Percentiles rank a stretch among this genome's conserved stretches.
Evolutionary conservation across 2,113 vertebrate genomes (phyloP).

Genomic region (Hypanus sabinus): DNA sequence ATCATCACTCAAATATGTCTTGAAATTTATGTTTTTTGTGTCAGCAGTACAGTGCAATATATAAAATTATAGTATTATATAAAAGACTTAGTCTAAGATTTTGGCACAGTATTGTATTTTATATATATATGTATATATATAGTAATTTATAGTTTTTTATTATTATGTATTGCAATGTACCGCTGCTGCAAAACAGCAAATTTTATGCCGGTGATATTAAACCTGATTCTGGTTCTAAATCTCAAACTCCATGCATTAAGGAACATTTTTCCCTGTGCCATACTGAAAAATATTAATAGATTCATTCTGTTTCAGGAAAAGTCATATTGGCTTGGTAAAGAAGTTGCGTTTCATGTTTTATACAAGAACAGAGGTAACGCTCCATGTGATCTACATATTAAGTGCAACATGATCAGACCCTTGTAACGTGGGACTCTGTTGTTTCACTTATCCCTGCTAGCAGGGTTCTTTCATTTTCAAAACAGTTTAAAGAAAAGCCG

Average conservation of each 20-base stretch:
- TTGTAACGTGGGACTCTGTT: neutral
- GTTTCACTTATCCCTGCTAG: neutral
- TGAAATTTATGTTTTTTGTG: too few species aligned
- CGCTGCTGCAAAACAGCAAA: too few species aligned
- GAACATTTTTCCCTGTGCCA: neutral
- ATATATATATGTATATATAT: too few species aligned
- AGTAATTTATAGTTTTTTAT: too few species aligned
- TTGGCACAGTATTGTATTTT: too few species aligned
- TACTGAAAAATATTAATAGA: neutral
- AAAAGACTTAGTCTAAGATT: too few species aligned
- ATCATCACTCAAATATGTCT: too few species aligned
- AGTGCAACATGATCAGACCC: neutral
- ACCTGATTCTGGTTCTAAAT: too few species aligned
- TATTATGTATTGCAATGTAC: too few species aligned
- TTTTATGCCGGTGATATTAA: too few species aligned
- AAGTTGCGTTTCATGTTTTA: neutral
- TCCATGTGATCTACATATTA: neutral
- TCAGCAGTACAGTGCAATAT: too few species aligned
- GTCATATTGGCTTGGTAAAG: neutral
- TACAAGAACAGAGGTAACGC: neutral
- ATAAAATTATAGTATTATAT: too few species aligned
- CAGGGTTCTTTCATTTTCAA: constrained; percentile 7
- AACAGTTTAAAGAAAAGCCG: neutral
- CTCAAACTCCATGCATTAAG: neutral
- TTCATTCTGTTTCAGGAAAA: neutral